Conservation (phyloP, 2,888 invertebrate species). For the Shargacucullia verbasci region DNA sequence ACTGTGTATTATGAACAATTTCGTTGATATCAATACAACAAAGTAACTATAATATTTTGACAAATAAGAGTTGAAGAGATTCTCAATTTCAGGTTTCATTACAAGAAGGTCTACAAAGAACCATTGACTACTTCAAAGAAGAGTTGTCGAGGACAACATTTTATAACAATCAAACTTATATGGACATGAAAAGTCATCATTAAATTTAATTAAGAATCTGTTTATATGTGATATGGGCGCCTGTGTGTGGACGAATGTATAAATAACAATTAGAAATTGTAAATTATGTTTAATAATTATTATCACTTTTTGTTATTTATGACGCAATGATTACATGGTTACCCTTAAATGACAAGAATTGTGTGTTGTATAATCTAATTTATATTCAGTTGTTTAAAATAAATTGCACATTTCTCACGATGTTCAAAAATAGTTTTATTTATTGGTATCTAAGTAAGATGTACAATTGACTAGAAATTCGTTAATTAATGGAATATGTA, state of each 20-base stretch:
- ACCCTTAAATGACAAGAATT: conserved; percentile 50
- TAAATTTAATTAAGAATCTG: conserved; percentile 59
- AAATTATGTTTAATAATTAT: conserved; percentile 41
- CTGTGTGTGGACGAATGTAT: conserved; percentile 28
- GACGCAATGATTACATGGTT: conserved; percentile 37
- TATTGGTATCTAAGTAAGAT: conserved; percentile 33
- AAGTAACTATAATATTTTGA: no score
- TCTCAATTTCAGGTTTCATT: conserved; percentile 91
- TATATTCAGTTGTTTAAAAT: conserved; percentile 64
- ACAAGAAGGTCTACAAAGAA: conserved; percentile 95
- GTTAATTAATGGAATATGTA: conserved; percentile 11
- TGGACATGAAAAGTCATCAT: conserved; percentile 77
- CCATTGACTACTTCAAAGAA: conserved; percentile 97
- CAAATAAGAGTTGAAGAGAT: no score
- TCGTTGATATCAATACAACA: no score
- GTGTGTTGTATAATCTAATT: conserved; percentile 56
- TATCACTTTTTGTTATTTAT: conserved; percentile 46
- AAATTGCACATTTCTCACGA: conserved; percentile 63
- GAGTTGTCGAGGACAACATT: conserved; percentile 91
- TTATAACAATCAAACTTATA: conserved; percentile 84
- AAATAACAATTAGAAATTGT: conserved; percentile 46
- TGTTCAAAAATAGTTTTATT: conserved; percentile 59
- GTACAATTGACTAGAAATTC: conserved; percentile 47
- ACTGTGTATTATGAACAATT: no score
- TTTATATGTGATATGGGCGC: conserved; percentile 77